Evolutionary conservation across 2,888 invertebrate genomes (phyloP).

Genomic region (Agonopterix arenella): DNA sequence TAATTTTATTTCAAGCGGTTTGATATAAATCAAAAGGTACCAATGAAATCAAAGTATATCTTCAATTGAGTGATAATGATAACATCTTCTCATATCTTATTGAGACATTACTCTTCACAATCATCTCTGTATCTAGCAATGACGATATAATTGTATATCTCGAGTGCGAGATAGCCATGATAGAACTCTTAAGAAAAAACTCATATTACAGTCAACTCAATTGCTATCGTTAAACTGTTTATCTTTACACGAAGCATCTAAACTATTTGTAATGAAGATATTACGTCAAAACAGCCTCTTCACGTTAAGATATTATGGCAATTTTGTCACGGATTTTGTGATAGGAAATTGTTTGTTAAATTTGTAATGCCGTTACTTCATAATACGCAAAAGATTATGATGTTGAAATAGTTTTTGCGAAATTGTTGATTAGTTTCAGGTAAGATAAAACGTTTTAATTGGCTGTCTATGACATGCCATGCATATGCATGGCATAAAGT

Average conservation of each 20-base stretch:
- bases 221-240: constrained; percentile 19
- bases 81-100: constrained; percentile 20
- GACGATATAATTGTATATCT: constrained; percentile 10
- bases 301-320: constrained; percentile 24
- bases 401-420: no score
- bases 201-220: constrained; percentile 6
- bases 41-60: no score
- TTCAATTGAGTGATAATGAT: no score
- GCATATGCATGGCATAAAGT: no score
- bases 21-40: no score
- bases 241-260: constrained; percentile 19
- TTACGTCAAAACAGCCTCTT: constrained; percentile 25
- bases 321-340: constrained; percentile 31
- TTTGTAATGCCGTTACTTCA: no score
- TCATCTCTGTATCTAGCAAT: no score
- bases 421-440: no score
- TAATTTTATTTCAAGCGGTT: no score
- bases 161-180: constrained; percentile 22
- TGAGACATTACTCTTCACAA: constrained; percentile 21
- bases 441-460: no score
- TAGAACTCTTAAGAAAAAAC: constrained; percentile 16
- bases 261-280: constrained; percentile 15
- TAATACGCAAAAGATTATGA: no score
- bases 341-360: constrained; percentile 15
- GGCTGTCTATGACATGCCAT: no score